Percentiles rank a stretch among this genome's conserved stretches.
phyloP scores from a whole-genome alignment of 1,140 invertebrate genomes.

The Hormaphis cornu region DNA sequence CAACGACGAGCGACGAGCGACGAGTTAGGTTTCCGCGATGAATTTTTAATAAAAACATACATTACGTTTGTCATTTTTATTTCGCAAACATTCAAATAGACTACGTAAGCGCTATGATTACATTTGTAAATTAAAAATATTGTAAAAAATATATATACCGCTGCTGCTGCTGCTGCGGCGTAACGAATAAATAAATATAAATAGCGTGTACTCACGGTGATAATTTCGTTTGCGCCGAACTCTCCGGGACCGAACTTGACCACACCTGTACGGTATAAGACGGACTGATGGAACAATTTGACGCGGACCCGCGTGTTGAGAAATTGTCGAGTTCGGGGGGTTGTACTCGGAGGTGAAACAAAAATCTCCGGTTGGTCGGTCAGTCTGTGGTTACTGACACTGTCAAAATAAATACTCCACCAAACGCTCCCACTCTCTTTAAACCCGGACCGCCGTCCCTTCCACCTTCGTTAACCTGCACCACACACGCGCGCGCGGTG shows the following conservation, averaged over 20 bases:
- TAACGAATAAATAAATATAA: background rate
- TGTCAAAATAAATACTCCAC: conserved; percentile 32
- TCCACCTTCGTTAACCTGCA: too few species aligned
- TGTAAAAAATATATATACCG: too few species aligned
- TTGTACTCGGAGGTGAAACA: conserved; percentile 30
- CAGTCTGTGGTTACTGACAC: conserved; percentile 29
- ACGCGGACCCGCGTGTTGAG: conserved; percentile 17
- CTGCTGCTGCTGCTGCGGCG: too few species aligned
- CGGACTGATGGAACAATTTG: conserved; percentile 26
- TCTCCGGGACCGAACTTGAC: conserved; percentile 24
- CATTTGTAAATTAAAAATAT: too few species aligned
- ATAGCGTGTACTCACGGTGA: conserved; percentile 16
- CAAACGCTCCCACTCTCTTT: conserved; percentile 25
- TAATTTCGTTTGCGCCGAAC: background rate
- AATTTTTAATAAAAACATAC: too few species aligned
- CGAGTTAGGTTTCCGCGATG: too few species aligned
- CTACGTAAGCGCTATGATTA: too few species aligned
- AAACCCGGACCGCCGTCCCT: conserved; percentile 27
- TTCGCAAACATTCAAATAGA: too few species aligned
- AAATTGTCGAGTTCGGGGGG: conserved; percentile 26
- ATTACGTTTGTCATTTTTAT: too few species aligned
- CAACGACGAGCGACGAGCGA: too few species aligned
- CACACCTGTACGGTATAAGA: conserved; percentile 23
- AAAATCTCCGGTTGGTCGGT: conserved; percentile 32
- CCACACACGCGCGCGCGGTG: background rate